Percentiles rank a stretch among this genome's conserved stretches.
phyloP scores from a whole-genome alignment of 2,888 invertebrate species.

The Adelognathus sp. region DNA sequence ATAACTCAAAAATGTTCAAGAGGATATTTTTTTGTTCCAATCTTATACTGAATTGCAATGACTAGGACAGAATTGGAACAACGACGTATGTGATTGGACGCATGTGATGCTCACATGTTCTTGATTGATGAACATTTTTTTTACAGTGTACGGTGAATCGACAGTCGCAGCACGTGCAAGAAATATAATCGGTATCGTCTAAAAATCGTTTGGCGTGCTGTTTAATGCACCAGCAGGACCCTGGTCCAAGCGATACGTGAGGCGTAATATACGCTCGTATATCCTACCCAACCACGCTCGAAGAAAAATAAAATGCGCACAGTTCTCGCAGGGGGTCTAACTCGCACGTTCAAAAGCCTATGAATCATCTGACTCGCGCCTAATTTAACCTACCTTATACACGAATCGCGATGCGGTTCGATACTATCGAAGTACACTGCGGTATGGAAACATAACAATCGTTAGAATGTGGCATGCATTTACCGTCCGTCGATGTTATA shows the following conservation, averaged over 20 bases:
- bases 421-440: too few relatives aligned
- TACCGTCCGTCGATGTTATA: too few relatives aligned
- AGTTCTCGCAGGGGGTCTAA: constrained; percentile 71
- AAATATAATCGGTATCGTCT: constrained; percentile 59
- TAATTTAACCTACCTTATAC: constrained; percentile 71
- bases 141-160: constrained; percentile 24
- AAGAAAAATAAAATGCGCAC: constrained; percentile 45
- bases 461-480: too few relatives aligned
- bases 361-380: constrained; percentile 74
- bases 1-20: not conserved
- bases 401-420: constrained; percentile 37
- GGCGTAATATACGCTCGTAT: constrained; percentile 35
- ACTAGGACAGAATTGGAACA: too few relatives aligned
- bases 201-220: constrained; percentile 55
- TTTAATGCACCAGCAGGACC: constrained; percentile 21
- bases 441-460: too few relatives aligned
- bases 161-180: constrained; percentile 21
- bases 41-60: too few relatives aligned
- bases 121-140: too few relatives aligned
- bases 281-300: constrained; percentile 24
- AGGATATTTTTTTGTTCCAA: too few relatives aligned
- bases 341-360: constrained; percentile 69
- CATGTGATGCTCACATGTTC: too few relatives aligned
- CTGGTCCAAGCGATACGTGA: constrained; percentile 43
- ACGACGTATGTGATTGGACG: too few relatives aligned